Conservation (phyloP, 1,140 invertebrate species). For the Cotesia glomerata region DNA sequence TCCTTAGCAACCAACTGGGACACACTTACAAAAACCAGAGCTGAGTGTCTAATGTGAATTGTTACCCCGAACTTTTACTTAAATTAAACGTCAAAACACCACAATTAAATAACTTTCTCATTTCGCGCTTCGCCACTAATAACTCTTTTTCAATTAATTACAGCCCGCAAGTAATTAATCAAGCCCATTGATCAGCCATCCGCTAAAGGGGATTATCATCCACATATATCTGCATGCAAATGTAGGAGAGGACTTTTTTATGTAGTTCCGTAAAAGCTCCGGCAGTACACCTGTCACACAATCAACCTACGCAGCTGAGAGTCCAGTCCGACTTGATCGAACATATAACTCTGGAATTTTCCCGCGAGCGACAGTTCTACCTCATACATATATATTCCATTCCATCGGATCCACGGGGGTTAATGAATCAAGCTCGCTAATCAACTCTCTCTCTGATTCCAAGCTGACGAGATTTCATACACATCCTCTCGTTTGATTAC, state of each 20-base stretch:
- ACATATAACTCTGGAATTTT: background rate
- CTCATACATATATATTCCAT: background rate
- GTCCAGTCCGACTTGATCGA: background rate
- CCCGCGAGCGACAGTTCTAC: background rate
- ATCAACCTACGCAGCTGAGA: background rate
- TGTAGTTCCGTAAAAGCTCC: background rate
- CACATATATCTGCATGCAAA: no score
- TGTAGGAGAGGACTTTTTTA: no score
- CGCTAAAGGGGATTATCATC: no score
- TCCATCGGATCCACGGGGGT: constrained; percentile 4
- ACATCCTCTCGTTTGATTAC: constrained; percentile 24
- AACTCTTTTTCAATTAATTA: no score
- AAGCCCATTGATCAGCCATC: no score
- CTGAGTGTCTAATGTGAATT: constrained; percentile 44
- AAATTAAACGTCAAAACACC: constrained; percentile 31
- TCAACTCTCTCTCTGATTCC: constrained; percentile 21
- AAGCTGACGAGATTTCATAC: background rate
- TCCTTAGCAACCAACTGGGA: constrained; percentile 26
- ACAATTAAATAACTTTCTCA: background rate
- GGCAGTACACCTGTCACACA: background rate
- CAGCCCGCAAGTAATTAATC: no score
- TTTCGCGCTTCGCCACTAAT: no score
- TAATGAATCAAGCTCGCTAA: constrained; percentile 35
- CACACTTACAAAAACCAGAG: constrained; percentile 41
- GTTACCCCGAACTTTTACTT: constrained; percentile 38